Percentiles rank a stretch among this genome's conserved stretches.
These are phyloP conservation scores for Anoncus sp. DNA, from an alignment of 2,888 invertebrate species.

Conservation along the genomic window DNA sequence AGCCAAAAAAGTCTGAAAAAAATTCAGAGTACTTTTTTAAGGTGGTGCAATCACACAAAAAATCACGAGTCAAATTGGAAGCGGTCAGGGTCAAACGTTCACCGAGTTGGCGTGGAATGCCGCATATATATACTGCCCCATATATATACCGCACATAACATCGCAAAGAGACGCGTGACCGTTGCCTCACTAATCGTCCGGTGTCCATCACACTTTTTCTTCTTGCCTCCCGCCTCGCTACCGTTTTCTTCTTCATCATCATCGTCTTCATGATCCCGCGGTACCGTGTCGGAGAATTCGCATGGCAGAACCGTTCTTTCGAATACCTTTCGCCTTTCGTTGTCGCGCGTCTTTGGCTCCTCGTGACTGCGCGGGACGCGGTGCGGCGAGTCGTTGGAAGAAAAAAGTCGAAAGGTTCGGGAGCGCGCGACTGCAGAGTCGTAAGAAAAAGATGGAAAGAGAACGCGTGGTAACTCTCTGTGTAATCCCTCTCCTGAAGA, in stretches of 20 bases:
- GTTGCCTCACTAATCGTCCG: not conserved
- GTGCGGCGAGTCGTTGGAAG: constrained; percentile 12
- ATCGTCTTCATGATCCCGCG: constrained; percentile 8
- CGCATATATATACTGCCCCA: too few species aligned
- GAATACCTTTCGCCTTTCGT: constrained; percentile 49
- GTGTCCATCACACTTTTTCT: constrained; percentile 5
- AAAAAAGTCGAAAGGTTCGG: constrained; percentile 27
- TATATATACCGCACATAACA: too few species aligned
- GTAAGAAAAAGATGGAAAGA: constrained; percentile 7
- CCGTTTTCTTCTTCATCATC: constrained; percentile 15
- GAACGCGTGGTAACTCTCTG: too few species aligned
- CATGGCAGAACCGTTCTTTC: constrained; percentile 42
- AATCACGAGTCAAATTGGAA: too few species aligned
- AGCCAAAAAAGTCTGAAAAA: too few species aligned
- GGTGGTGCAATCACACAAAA: too few species aligned
- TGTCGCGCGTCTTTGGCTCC: too few species aligned
- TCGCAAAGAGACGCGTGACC: constrained; percentile 10
- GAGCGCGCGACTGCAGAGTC: constrained; percentile 19
- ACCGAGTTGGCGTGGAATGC: too few species aligned
- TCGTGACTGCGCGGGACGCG: too few species aligned
- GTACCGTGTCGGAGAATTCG: constrained; percentile 40
- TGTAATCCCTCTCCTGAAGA: too few species aligned
- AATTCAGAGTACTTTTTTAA: too few species aligned
- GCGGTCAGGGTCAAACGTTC: too few species aligned
- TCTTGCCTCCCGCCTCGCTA: constrained; percentile 6